Evolutionary conservation across 2,888 invertebrate genomes (phyloP).

Genomic region (Thyatira batis): DNA sequence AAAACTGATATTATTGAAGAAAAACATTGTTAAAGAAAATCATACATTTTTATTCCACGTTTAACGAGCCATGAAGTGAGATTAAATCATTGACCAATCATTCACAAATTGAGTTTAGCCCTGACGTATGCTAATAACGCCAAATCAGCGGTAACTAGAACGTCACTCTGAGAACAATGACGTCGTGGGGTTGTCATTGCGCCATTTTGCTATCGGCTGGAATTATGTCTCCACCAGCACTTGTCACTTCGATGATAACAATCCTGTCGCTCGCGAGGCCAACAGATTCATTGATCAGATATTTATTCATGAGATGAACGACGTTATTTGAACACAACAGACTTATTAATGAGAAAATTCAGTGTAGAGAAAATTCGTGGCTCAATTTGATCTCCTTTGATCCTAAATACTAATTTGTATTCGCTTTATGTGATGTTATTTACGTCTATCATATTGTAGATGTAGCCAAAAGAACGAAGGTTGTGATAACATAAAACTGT

Average conservation of each 20-base stretch:
- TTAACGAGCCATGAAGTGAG: no score
- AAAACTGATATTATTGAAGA: no score
- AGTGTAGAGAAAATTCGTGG: slow-evolving; percentile 1
- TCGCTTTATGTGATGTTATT: background rate
- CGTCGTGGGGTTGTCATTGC: slow-evolving; percentile 32
- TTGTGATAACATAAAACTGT: no score
- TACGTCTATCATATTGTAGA: background rate
- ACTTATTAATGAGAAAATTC: slow-evolving; percentile 17
- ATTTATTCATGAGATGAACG: slow-evolving; percentile 47
- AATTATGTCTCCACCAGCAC: slow-evolving; percentile 39
- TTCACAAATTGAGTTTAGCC: no score
- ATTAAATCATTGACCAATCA: no score
- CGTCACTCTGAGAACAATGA: slow-evolving; percentile 18
- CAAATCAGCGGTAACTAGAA: slow-evolving; percentile 18
- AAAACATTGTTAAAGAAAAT: no score
- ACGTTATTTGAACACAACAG: slow-evolving; percentile 24
- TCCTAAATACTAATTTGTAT: background rate
- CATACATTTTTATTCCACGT: no score
- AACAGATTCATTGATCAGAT: slow-evolving; percentile 38
- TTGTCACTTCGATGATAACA: slow-evolving; percentile 33
- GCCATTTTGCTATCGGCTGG: slow-evolving; percentile 21
- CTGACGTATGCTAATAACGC: no score
- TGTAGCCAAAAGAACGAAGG: background rate
- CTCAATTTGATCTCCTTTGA: background rate
- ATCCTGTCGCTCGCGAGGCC: slow-evolving; percentile 36